Evolutionary conservation across 2,888 invertebrate genomes (phyloP), one percentile per base, ranked within the genome.

Genomic region (Phorcus lineatus): DNA sequence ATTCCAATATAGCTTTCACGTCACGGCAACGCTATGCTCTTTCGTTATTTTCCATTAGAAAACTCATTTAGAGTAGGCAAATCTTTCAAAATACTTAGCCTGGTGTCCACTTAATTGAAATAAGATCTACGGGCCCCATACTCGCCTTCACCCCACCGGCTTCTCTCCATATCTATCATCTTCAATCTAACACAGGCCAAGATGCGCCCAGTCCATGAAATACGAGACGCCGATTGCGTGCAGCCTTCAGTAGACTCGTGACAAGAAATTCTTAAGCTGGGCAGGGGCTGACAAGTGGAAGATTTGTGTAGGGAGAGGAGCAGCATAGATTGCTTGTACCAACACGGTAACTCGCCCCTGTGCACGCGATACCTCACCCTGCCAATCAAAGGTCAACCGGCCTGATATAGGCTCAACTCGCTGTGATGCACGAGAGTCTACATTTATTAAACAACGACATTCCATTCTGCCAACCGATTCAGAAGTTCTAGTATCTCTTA

Each of bases 21-120:
- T 62, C 62, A 62, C 62, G 22, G 28, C 24, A 28, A 62, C 28
- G 28, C 17, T 62, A 7, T 24, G 13, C 28, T 28, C 13, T 62
- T 62, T 62, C 62, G 62, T 62, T 62, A 24, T 62, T 62, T 62
- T 62, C 62, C 62, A 62, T 62, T 62, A 62, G 62, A 62, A 62
- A 62, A 62, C 62, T 62, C 62, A n/a, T 62, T 62, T 62, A 62
- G 19, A 62, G 62, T 62, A 62, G 62, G 62, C 62, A 62, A 62
- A 62, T 62, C 62, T 62, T 28, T 28, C 62, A 22, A 62, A 62
- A 62, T 62, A 62, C 62, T 28, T 28, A 62, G 24, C 62, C 28
- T 62, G 28, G 24, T 62, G 62, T 62, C 62, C 62, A 24, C 62
- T 62, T 62, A 62, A 62, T 62, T 62, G 62, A 62, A 62, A 62